phyloP scores from a whole-genome alignment of 2,797 vertebrate species.

The Oryzias dopingdopingensis region DNA sequence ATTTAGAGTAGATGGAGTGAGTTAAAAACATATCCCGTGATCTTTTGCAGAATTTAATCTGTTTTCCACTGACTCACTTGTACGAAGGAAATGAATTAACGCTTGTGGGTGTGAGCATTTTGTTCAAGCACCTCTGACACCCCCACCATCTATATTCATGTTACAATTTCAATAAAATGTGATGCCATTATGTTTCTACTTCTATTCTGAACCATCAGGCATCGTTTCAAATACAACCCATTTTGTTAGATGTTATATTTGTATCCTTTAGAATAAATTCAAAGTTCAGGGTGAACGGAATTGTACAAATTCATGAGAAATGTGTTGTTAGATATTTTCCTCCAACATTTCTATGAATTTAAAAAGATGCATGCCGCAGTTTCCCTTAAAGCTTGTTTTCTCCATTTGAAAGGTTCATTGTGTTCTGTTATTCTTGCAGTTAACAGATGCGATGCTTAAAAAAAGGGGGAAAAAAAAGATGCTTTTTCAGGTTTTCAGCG shows the following conservation, averaged over 20 bases:
- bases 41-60: slow-evolving; percentile 46
- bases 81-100: slow-evolving; percentile 39
- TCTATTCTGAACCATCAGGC: slow-evolving; percentile 2
- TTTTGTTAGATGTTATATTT: neutral
- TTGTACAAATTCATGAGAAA: neutral
- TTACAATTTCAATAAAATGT: neutral
- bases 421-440: no score
- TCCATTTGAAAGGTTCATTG: no score
- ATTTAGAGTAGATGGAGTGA: slow-evolving; percentile 53
- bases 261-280: neutral
- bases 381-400: no score
- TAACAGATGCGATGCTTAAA: no score
- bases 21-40: slow-evolving; percentile 43
- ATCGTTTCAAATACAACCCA: neutral
- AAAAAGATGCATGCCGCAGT: no score
- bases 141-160: neutral
- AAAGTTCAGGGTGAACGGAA: neutral
- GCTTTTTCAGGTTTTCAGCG: no score
- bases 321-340: neutral
- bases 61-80: slow-evolving; percentile 46
- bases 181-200: slow-evolving; percentile 3
- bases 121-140: neutral
- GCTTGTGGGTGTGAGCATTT: slow-evolving; percentile 13
- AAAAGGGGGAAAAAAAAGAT: no score
- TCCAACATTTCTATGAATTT: no score